phyloP scores from a whole-genome alignment of 2,797 vertebrate genomes.

The Oreochromis grahami region DNA sequence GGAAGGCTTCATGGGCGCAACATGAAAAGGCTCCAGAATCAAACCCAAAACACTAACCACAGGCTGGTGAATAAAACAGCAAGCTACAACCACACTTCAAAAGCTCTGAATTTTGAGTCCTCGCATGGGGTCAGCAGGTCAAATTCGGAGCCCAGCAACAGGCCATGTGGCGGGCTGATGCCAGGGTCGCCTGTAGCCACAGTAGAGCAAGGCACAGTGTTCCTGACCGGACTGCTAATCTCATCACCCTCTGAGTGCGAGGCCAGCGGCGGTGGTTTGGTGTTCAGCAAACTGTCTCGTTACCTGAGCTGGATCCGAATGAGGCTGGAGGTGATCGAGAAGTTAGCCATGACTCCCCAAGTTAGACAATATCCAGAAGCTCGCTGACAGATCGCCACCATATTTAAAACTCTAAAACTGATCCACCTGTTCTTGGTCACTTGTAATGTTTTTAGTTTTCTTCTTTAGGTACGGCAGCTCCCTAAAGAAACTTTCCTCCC shows the following conservation, averaged over 20 bases:
- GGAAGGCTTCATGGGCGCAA: neutral
- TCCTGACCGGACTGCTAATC: conserved; percentile 83
- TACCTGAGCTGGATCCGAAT: conserved; percentile 80
- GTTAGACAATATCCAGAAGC: neutral
- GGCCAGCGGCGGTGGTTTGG: conserved; percentile 10
- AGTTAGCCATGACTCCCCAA: conserved; percentile 2
- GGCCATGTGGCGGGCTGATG: neutral
- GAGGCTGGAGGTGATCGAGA: conserved; percentile 20
- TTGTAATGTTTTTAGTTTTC: neutral
- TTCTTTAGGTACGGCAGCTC: no score
- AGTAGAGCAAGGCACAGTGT: conserved; percentile 77
- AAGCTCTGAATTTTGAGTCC: rapidly evolving
- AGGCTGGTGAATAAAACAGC: neutral
- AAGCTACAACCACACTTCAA: neutral
- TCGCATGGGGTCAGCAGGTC: rapidly evolving
- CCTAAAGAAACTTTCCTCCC: neutral
- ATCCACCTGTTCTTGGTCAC: neutral
- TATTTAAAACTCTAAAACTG: neutral
- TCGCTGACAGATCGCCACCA: neutral
- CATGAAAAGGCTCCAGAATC: neutral
- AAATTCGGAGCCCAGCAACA: neutral
- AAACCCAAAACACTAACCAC: neutral
- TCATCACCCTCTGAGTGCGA: conserved; percentile 26
- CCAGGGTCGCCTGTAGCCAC: conserved; percentile 78
- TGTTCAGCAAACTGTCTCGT: conserved; percentile 87